phyloP scores from a whole-genome alignment of 2,113 vertebrate genomes.

The Rana temporaria region DNA sequence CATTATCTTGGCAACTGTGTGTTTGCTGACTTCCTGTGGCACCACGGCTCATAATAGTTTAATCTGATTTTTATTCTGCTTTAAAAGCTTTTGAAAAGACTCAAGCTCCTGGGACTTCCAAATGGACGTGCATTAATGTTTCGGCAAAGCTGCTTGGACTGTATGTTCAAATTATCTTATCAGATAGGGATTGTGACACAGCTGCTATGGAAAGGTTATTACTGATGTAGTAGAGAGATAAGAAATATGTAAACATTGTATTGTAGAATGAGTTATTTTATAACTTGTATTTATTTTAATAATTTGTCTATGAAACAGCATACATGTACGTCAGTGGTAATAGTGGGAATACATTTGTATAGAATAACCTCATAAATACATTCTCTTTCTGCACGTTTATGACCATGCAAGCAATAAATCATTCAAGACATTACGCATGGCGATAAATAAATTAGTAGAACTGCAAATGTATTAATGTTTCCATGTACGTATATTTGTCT shows the following conservation, averaged over 20 bases:
- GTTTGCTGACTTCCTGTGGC: conserved; percentile 1
- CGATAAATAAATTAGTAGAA: too few relatives aligned
- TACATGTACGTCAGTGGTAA: background rate
- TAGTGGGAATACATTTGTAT: background rate
- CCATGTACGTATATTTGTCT: too few relatives aligned
- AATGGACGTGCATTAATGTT: conserved; percentile 30
- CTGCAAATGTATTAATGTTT: too few relatives aligned
- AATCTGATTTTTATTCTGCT: conserved; percentile 31
- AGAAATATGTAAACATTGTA: background rate
- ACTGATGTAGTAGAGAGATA: background rate
- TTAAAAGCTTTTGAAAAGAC: conserved; percentile 33
- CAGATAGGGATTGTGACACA: conserved; percentile 11
- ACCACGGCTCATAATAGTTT: conserved; percentile 37
- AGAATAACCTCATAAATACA: too few relatives aligned
- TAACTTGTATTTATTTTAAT: too few relatives aligned
- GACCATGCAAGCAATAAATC: too few relatives aligned
- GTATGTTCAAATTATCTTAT: conserved; percentile 7
- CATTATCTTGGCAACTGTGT: conserved; percentile 18
- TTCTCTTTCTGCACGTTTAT: too few relatives aligned
- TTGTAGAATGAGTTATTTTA: background rate
- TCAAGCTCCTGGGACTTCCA: background rate
- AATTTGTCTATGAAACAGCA: background rate
- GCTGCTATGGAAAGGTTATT: conserved; percentile 16
- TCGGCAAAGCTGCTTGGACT: conserved; percentile 4
- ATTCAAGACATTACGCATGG: too few relatives aligned